Percentiles rank a stretch among this genome's conserved stretches.
These are phyloP conservation scores for Elaphurus davidianus DNA, from an alignment of 2,113 vertebrate genomes.

Conservation along the genomic window DNA sequence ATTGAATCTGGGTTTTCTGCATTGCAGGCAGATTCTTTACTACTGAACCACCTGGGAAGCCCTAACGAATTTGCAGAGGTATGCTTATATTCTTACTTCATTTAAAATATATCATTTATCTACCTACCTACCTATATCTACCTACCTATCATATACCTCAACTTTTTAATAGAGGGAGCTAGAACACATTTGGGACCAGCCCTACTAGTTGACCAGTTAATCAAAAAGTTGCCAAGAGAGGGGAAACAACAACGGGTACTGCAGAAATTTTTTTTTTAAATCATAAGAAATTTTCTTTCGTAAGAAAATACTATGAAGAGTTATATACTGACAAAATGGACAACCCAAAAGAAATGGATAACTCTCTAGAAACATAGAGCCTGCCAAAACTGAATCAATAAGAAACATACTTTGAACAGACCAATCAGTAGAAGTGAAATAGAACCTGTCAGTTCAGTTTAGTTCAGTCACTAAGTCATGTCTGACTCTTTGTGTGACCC, in stretches of 20 bases:
- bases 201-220: not conserved
- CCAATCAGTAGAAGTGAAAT: not conserved
- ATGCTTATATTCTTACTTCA: not conserved
- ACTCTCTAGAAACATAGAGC: not conserved
- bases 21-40: not conserved
- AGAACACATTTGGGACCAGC: not conserved
- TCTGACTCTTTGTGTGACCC: not conserved
- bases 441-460: not conserved
- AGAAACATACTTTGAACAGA: not conserved
- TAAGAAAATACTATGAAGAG: not conserved
- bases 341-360: not conserved
- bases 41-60: not conserved
- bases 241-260: accelerated
- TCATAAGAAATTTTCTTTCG: not conserved
- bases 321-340: not conserved
- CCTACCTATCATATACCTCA: not conserved
- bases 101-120: not conserved
- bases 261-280: not conserved
- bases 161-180: not conserved
- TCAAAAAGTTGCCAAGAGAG: not conserved
- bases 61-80: not conserved
- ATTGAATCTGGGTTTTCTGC: not conserved
- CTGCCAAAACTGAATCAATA: not conserved
- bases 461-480: not conserved
- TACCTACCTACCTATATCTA: not conserved